These are phyloP conservation scores for Chaetogeoica ovagalla DNA, from an alignment of 2,888 invertebrate species.

Conservation along the genomic window DNA sequence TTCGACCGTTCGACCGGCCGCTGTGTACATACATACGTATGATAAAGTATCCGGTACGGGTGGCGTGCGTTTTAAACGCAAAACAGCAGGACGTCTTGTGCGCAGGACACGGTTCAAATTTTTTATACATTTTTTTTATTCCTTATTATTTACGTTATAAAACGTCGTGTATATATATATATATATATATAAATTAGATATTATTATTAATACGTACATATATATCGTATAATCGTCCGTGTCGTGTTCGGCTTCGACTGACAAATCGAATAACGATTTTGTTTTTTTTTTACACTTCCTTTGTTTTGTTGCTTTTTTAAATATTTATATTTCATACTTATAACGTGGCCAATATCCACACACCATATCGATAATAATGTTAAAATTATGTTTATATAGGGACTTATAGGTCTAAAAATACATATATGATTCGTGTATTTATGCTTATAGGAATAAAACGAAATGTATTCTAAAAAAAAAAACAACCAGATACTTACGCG, in stretches of 20 bases:
- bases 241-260: neutral
- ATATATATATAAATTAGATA: neutral
- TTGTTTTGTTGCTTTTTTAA: too few relatives aligned
- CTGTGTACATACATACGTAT: neutral
- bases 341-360: too few relatives aligned
- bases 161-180: neutral
- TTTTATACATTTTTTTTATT: conserved; percentile 7
- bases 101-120: conserved; percentile 4
- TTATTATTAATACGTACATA: neutral
- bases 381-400: too few relatives aligned
- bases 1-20: conserved; percentile 6
- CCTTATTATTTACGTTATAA: conserved; percentile 27
- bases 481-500: too few relatives aligned
- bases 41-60: neutral
- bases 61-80: neutral
- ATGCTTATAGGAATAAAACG: too few relatives aligned
- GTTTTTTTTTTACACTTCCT: neutral
- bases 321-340: too few relatives aligned
- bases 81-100: conserved; percentile 28
- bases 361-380: too few relatives aligned
- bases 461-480: too few relatives aligned
- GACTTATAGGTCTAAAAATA: too few relatives aligned
- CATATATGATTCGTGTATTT: too few relatives aligned
- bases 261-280: neutral
- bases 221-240: neutral